Evolutionary conservation across 2,797 vertebrate species (phyloP), one percentile per base, ranked within the genome.

Genomic region (Cyclopterus lumpus): DNA sequence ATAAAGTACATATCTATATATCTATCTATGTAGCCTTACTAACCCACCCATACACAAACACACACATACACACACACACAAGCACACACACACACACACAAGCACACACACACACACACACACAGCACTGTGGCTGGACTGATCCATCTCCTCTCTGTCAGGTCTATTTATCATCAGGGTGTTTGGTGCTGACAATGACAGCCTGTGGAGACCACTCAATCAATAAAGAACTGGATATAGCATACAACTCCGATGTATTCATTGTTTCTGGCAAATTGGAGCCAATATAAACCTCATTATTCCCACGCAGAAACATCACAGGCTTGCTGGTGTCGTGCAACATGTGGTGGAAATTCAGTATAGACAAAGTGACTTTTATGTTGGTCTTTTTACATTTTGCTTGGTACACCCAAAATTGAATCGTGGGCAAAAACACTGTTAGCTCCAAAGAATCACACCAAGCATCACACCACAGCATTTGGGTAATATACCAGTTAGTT

Each of bases 181-280:
- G 75, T 80, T 79, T 62, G 71, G 54, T 55, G 28, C 48, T 75
- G 82, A 86, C 71, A 78, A 70, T 40, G 65, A 77, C 48, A 79
- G 84, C 77, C 77, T 77, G 77, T 40, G 0, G 83, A 83, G 42
- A 77, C 67, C 42, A 55, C 51, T 66, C 26, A 68, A 73, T 91
- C 88, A 70, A 90, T 89, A 86, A 68, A 73, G 59, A 74, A 66
- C 85, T 80, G 70, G 81, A 84, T 84, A 73, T 49, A 86, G 63
- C 59, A 79, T 60, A 79, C 70, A 82, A 77, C 32, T 69, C 53
- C 2, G 32, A 80, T 44, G 84, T 76, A 87, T 83, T 74, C 53
- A 78, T 79, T 75, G 64, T 87, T 79, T 84, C 65, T 62, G 70
- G 48, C 32, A 83, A 84, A 82, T 65, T 87, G 73, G 75, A 89